Evolutionary conservation across 2,113 vertebrate genomes (phyloP).

Genomic region (Zapus hudsonius): DNA sequence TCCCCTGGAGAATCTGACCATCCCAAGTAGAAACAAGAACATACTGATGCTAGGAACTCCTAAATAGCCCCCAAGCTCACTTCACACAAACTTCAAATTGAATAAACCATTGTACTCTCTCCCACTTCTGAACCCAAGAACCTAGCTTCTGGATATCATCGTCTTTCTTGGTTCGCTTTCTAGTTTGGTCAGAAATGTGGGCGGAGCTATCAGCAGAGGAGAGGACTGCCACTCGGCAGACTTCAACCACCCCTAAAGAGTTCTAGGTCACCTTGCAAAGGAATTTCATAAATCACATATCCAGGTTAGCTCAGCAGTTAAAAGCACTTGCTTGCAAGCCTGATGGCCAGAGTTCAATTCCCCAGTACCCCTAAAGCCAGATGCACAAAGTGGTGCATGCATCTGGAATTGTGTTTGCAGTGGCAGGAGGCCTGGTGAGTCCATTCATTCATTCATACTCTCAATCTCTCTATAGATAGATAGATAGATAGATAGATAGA

Average conservation of each 20-base stretch:
- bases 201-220: conserved; percentile 91
- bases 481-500: no score
- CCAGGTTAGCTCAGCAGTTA: not conserved
- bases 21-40: not conserved
- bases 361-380: not conserved
- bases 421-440: no score
- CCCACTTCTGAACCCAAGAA: not conserved
- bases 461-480: no score
- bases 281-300: conserved; percentile 84
- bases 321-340: not conserved
- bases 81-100: not conserved
- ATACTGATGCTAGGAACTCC: not conserved
- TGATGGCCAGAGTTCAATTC: not conserved
- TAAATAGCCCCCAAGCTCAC: not conserved
- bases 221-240: conserved; percentile 88
- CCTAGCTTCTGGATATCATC: not conserved
- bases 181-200: not conserved
- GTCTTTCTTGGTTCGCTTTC: not conserved
- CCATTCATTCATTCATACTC: no score
- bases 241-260: conserved; percentile 82
- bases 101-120: not conserved
- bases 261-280: conserved; percentile 85
- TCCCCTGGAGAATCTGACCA: not conserved
- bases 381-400: no score
- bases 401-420: not conserved